These are phyloP conservation scores for Drosophila sucinea DNA, from an alignment of 1,140 invertebrate genomes.

Conservation along the genomic window DNA sequence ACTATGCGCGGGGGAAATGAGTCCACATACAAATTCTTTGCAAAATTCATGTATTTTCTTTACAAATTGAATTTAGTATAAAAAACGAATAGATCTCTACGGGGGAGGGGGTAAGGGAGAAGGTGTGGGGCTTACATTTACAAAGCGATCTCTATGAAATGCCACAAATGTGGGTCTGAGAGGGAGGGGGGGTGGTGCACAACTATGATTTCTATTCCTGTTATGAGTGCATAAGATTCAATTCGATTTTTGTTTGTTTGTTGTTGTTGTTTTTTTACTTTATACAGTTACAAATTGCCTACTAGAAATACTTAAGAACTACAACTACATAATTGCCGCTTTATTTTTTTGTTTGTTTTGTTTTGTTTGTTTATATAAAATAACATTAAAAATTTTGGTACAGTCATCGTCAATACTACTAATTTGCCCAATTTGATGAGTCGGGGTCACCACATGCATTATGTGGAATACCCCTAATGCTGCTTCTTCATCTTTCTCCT, in stretches of 20 bases:
- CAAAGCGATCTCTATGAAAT: conserved; percentile 45
- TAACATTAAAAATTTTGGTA: conserved; percentile 82
- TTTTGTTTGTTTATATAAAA: conserved; percentile 39
- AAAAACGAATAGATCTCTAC: conserved; percentile 47
- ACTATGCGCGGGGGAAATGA: conserved; percentile 66
- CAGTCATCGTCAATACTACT: conserved; percentile 65
- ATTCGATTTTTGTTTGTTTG: conserved; percentile 5
- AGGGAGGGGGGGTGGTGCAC: conserved; percentile 22
- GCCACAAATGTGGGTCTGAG: conserved; percentile 16
- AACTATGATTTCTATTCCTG: conserved; percentile 31
- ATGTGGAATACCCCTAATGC: conserved; percentile 51
- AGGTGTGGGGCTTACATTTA: conserved; percentile 48
- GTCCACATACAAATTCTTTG: conserved; percentile 24
- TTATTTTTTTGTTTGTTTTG: neutral
- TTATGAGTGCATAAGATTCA: conserved; percentile 11
- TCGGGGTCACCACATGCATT: neutral
- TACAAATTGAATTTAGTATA: conserved; percentile 59
- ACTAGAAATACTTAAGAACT: conserved; percentile 67
- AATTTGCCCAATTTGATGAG: conserved; percentile 19
- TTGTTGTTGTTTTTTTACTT: conserved; percentile 16
- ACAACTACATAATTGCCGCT: conserved; percentile 58
- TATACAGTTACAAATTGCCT: conserved; percentile 74
- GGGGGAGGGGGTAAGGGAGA: conserved; percentile 7
- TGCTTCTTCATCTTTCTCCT: conserved; percentile 24
- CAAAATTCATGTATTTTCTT: conserved; percentile 10